Percentiles rank a stretch among this genome's conserved stretches.
These are phyloP conservation scores for Ochropleura plecta DNA, from an alignment of 2,888 invertebrate genomes.

Conservation along the genomic window DNA sequence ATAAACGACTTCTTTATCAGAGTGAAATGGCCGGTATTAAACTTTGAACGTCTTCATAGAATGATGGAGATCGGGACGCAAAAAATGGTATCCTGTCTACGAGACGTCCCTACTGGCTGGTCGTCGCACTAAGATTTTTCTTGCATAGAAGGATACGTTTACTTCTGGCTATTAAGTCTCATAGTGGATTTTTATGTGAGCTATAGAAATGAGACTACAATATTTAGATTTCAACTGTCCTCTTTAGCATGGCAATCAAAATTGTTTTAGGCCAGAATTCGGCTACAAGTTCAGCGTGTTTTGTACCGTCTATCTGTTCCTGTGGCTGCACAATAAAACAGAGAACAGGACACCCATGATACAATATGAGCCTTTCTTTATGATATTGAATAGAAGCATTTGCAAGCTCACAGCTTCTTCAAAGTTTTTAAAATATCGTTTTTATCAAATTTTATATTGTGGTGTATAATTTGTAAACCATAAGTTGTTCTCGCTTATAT, in stretches of 20 bases:
- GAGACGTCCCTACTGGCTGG: no score
- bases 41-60: constrained; percentile 8
- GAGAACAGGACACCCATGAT: not conserved
- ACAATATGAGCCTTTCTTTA: no score
- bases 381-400: not conserved
- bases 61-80: not conserved
- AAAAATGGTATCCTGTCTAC: not conserved
- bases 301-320: not conserved
- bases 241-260: not conserved
- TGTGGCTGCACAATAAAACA: not conserved
- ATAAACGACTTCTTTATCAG: constrained; percentile 29
- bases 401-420: not conserved
- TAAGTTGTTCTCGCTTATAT: no score
- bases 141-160: not conserved
- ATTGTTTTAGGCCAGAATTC: not conserved
- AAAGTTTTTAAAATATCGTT: no score
- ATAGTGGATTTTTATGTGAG: not conserved
- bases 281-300: not conserved
- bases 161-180: not conserved
- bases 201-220: not conserved
- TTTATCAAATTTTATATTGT: no score
- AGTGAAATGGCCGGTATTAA: not conserved
- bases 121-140: not conserved
- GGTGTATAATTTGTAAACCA: no score
- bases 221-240: not conserved